These are phyloP conservation scores for Penelope pileata DNA, from an alignment of 2,113 vertebrate species.

Conservation along the genomic window DNA sequence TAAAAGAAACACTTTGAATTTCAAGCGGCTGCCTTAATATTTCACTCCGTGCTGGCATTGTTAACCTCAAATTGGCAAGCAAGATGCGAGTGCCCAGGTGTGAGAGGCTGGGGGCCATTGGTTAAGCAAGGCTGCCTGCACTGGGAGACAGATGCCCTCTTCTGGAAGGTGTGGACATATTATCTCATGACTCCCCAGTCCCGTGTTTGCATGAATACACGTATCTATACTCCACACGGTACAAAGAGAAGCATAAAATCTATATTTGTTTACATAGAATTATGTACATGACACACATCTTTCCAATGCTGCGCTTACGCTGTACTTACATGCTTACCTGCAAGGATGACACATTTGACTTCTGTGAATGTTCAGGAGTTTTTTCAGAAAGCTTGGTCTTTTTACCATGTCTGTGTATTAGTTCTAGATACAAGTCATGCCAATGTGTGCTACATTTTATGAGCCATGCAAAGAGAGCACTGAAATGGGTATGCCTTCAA, in stretches of 20 bases:
- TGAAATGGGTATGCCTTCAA: background rate
- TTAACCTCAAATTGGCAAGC: conserved; percentile 68
- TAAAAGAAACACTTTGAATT: conserved; percentile 79
- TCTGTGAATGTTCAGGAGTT: background rate
- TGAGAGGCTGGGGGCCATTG: conserved; percentile 20
- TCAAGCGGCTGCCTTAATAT: conserved; percentile 73
- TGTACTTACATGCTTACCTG: background rate
- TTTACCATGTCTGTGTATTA: background rate
- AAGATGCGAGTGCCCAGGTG: conserved; percentile 55
- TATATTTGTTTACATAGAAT: accelerated
- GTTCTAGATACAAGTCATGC: background rate
- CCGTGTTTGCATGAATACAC: background rate
- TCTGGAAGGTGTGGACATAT: background rate
- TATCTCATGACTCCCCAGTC: background rate
- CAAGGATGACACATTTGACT: accelerated
- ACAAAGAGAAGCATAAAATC: background rate
- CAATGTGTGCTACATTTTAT: background rate
- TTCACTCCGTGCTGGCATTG: conserved; percentile 68
- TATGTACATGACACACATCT: background rate
- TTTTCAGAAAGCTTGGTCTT: background rate
- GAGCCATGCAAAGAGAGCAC: background rate
- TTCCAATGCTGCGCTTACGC: background rate
- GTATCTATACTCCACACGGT: background rate
- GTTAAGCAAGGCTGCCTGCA: conserved; percentile 1
- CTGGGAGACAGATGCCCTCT: conserved; percentile 58